Evolutionary conservation across 2,113 vertebrate genomes (phyloP).

Genomic region (Eudorcas thomsonii): DNA sequence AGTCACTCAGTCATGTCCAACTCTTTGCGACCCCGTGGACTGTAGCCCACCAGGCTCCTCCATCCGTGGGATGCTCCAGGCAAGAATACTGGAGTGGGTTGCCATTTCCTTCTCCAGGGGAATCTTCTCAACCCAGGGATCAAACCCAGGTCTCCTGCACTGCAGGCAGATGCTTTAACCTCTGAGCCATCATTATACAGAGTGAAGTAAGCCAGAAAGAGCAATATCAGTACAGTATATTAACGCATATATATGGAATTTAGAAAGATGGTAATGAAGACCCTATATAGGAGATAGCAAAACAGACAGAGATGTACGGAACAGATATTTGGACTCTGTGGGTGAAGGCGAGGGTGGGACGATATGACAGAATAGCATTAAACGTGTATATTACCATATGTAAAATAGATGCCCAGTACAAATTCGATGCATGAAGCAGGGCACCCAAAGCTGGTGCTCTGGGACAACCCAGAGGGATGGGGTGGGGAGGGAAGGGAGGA

Average conservation of each 20-base stretch:
- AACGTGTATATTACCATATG: not conserved
- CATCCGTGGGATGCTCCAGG: no score
- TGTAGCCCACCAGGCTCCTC: no score
- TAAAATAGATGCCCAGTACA: not conserved
- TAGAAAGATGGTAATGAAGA: not conserved
- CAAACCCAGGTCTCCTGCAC: no score
- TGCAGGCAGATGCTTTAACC: no score
- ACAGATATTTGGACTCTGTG: not conserved
- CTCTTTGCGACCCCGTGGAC: no score
- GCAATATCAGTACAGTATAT: not conserved
- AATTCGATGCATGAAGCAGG: not conserved
- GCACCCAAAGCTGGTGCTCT: not conserved
- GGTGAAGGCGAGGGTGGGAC: not conserved
- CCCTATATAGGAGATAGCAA: not conserved
- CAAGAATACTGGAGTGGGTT: no score
- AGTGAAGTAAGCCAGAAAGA: not conserved
- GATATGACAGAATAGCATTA: not conserved
- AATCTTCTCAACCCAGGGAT: no score
- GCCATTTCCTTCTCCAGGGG: no score
- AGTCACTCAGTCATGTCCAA: rapidly evolving
- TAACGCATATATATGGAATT: not conserved
- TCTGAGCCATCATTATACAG: not conserved
- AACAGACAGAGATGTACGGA: not conserved
- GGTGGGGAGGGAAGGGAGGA: not conserved
- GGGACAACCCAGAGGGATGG: not conserved